A percentile compares a stretch with the other conserved stretches of the same genome.
Conservation (phyloP, 2,888 invertebrate genomes). For the Mycalesis mineus region DNA sequence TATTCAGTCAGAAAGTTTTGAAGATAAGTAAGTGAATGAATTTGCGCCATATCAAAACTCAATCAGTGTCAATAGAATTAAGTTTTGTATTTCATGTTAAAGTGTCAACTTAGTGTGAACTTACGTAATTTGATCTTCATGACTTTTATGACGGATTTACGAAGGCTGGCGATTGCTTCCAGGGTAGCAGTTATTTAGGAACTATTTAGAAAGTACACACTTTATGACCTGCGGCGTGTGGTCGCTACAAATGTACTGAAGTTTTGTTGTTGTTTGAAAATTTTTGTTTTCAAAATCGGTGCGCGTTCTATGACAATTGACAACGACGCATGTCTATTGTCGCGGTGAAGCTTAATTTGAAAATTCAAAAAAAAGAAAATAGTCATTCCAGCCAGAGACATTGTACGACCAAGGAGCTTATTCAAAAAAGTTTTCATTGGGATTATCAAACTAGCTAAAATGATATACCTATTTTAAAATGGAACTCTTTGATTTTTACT, state of each 20-base stretch:
- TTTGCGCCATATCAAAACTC: neutral
- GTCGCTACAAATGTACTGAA: constrained; percentile 28
- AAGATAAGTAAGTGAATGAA: neutral
- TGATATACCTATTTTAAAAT: too few species aligned
- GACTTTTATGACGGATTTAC: constrained; percentile 73
- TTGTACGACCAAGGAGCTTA: constrained; percentile 3
- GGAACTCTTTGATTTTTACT: too few species aligned
- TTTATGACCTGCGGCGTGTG: constrained; percentile 18
- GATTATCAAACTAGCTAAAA: too few species aligned
- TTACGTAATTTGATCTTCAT: constrained; percentile 77
- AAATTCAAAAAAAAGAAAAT: constrained; percentile 47
- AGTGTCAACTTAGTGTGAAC: constrained; percentile 28
- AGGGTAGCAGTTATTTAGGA: constrained; percentile 35
- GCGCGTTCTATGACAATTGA: constrained; percentile 65
- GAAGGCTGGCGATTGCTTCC: constrained; percentile 65
- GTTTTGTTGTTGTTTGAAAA: constrained; percentile 1
- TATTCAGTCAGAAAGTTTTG: neutral
- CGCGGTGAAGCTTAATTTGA: constrained; percentile 56
- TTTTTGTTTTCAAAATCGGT: constrained; percentile 60
- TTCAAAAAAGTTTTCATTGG: constrained; percentile 8
- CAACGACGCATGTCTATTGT: constrained; percentile 67
- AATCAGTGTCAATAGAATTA: neutral
- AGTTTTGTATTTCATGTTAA: neutral
- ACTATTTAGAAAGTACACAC: constrained; percentile 6
- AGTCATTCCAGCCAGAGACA: constrained; percentile 33